Percentiles rank a stretch among this genome's conserved stretches.
These are phyloP conservation scores for Sus cebifrons DNA, from an alignment of 2,797 vertebrate species.

Conservation along the genomic window DNA sequence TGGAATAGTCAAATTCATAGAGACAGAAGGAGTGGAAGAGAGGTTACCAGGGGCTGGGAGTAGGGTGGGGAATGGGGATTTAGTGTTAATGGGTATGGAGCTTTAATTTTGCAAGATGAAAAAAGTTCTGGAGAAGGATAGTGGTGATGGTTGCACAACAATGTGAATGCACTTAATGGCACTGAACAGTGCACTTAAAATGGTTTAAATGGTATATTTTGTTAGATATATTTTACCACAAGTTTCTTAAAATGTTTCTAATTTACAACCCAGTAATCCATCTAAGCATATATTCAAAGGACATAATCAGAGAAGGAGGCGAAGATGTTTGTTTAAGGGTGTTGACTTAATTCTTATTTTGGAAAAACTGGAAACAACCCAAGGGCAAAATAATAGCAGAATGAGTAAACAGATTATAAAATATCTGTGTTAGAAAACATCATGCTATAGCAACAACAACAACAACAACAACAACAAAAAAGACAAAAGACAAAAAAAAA, in stretches of 20 bases:
- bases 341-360: slow-evolving; percentile 55
- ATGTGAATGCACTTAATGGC: not conserved
- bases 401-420: not conserved
- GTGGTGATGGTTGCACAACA: no score
- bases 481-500: no score
- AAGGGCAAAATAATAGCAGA: slow-evolving; percentile 13
- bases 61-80: no score
- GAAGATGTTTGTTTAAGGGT: not conserved
- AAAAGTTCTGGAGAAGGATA: not conserved
- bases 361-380: slow-evolving; percentile 19
- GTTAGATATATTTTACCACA: not conserved
- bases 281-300: slow-evolving; percentile 9
- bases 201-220: not conserved
- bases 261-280: not conserved
- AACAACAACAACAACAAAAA: no score
- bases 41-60: not conserved
- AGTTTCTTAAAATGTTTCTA: not conserved
- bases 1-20: not conserved
- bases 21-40: not conserved
- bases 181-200: not conserved
- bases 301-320: slow-evolving; percentile 1
- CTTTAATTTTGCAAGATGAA: slow-evolving; percentile 12
- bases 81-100: not conserved
- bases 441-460: no score
- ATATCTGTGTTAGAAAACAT: not conserved